phyloP scores from a whole-genome alignment of 2,888 invertebrate species.

The Dexiosoma caninum region DNA sequence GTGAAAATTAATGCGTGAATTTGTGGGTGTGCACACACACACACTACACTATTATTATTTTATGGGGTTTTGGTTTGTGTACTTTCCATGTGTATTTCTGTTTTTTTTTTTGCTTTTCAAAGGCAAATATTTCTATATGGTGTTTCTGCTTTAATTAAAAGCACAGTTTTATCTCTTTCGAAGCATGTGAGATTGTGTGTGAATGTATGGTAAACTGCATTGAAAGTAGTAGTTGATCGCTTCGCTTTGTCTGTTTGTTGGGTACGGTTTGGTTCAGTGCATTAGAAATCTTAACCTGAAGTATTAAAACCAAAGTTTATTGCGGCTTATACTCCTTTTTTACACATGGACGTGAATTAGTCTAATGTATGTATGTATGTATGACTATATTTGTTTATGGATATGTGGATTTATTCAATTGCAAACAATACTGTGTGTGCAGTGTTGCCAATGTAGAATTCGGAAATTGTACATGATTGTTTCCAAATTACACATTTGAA shows the following conservation, averaged over 20 bases:
- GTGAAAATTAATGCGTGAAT: too few relatives aligned
- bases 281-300: constrained; percentile 55
- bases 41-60: constrained; percentile 13
- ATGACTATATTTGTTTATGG: neutral
- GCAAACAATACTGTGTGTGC: too few relatives aligned
- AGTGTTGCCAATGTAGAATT: too few relatives aligned
- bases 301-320: constrained; percentile 53
- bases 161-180: constrained; percentile 4
- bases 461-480: too few relatives aligned
- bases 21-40: neutral
- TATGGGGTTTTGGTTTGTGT: constrained; percentile 1
- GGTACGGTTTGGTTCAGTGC: constrained; percentile 48
- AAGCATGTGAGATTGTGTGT: neutral
- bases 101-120: constrained; percentile 35
- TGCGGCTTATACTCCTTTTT: constrained; percentile 36
- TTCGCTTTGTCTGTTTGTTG: constrained; percentile 35
- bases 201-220: constrained; percentile 28
- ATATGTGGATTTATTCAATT: too few relatives aligned
- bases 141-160: neutral
- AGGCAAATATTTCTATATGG: constrained; percentile 29
- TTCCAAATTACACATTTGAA: too few relatives aligned
- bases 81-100: constrained; percentile 4
- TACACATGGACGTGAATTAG: neutral
- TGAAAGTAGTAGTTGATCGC: constrained; percentile 37
- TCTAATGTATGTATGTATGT: neutral